Conservation (phyloP, 2,113 vertebrate genomes). For the Nettapus auritus region DNA sequence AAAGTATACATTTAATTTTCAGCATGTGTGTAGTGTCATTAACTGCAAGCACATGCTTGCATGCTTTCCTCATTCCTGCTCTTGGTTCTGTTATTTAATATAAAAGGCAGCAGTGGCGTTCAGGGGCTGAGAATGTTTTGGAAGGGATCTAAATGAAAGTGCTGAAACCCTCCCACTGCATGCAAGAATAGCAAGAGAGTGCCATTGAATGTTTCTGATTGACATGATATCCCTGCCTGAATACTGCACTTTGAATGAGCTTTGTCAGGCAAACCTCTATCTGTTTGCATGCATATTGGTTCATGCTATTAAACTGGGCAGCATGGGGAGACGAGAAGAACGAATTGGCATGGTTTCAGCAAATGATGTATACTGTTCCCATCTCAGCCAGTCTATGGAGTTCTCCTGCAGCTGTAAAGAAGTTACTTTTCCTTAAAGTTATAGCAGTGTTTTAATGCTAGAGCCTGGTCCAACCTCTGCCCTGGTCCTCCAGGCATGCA, state of each 20-base stretch:
- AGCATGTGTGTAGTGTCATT: constrained; percentile 18
- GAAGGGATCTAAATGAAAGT: neutral
- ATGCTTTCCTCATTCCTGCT: neutral
- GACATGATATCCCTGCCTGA: neutral
- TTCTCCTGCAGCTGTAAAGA: neutral
- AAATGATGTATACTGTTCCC: neutral
- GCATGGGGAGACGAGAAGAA: neutral
- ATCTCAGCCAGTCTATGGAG: neutral
- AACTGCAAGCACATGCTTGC: constrained; percentile 22
- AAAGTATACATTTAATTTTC: constrained; percentile 47
- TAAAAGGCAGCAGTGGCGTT: neutral
- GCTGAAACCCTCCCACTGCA: neutral
- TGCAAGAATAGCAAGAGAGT: neutral
- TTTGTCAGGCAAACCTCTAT: neutral
- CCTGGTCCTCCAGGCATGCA: neutral
- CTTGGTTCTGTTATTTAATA: constrained; percentile 1
- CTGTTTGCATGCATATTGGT: neutral
- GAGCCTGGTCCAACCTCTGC: neutral
- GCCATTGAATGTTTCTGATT: neutral
- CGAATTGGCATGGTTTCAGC: neutral
- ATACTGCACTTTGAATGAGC: neutral
- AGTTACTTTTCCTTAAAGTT: neutral
- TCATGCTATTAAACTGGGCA: neutral
- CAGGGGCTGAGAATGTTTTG: neutral
- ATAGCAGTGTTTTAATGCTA: neutral